Base-by-base conservation (phyloP, 2,888 invertebrate species). In the Celastrina argiolus region DNA sequence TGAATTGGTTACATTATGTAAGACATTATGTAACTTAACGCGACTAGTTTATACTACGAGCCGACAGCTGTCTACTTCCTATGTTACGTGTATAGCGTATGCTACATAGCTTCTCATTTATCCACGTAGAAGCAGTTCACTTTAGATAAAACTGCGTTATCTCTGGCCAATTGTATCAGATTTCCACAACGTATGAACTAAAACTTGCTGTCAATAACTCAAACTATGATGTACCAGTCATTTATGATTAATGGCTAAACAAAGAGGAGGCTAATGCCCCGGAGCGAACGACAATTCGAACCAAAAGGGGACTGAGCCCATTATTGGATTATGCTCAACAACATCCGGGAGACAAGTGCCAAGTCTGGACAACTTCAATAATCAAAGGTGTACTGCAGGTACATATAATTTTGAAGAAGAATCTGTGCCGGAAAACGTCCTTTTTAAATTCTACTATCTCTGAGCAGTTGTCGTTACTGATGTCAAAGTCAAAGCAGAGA, bases 61-160 rank as follows among this genome's bases (percentile, higher is more conserved):
- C 58, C 31, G 31, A 31, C 58, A 58, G 31, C 58, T 16, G 31
- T 58, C 58, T 58, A 31, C 58, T 58, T 58, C 58, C 58, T 58
- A 58, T 31, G n/a, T 58, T 58, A 58, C 58, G 58, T 58, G n/a
- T 28, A 26, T 59, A n/a, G n/a, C n/a, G n/a, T n/a, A n/a, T n/a
- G n/a, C n/a, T n/a, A 58, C 31, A 59, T 16, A 18, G 34, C 34
- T 18, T 16, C 12, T 59, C 59, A 58, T 16, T 51, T 12, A 51
- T 51, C 51, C 12, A 59, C 16, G 31, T 51, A 18, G 22, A 51
- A 51, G 51, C 59, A 59, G 14, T 51, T 51, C 22, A 51, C 51
- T 51, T 5, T 51, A 51, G 51, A 51, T 51, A 51, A 22, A 51
- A 18, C 31, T 58, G 18, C 34, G 8, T 34, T 31, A 59, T 34